These are phyloP conservation scores for Amphipoea lucens DNA, from an alignment of 2,888 invertebrate species.

Conservation along the genomic window DNA sequence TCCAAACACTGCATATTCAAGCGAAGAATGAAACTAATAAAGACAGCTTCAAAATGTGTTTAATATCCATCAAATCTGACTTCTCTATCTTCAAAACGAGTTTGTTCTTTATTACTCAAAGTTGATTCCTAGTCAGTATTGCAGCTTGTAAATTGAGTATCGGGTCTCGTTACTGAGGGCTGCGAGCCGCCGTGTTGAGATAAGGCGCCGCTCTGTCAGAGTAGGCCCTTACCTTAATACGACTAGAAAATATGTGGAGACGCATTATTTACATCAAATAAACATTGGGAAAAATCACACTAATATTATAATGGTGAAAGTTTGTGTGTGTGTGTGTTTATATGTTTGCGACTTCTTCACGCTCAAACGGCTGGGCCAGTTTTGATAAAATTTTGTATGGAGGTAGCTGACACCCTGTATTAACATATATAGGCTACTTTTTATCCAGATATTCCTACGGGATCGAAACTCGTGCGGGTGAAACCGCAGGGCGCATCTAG, in stretches of 20 bases:
- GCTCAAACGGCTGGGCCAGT: too few relatives aligned
- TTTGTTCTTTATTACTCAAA: conserved; percentile 25
- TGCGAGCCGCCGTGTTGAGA: conserved; percentile 18
- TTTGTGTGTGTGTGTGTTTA: too few relatives aligned
- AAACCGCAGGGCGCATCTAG: too few relatives aligned
- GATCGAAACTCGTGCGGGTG: too few relatives aligned
- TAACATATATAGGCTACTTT: too few relatives aligned
- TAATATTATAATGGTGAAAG: too few relatives aligned
- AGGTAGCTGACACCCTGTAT: too few relatives aligned
- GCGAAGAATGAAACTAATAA: neutral
- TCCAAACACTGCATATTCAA: neutral
- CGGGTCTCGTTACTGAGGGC: conserved; percentile 30
- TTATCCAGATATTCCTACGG: too few relatives aligned
- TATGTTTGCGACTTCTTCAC: too few relatives aligned
- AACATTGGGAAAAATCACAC: too few relatives aligned
- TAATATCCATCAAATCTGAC: neutral
- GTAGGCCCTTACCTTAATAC: conserved; percentile 6
- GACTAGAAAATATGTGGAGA: conserved; percentile 18
- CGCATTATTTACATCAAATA: neutral
- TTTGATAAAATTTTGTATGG: too few relatives aligned
- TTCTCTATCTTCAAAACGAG: neutral
- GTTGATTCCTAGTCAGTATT: conserved; percentile 13
- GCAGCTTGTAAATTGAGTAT: conserved; percentile 47
- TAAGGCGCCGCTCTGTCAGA: conserved; percentile 23
- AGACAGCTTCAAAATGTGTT: neutral